Evolutionary conservation across 1,140 invertebrate genomes (phyloP).

Genomic region (Nomia melanderi): DNA sequence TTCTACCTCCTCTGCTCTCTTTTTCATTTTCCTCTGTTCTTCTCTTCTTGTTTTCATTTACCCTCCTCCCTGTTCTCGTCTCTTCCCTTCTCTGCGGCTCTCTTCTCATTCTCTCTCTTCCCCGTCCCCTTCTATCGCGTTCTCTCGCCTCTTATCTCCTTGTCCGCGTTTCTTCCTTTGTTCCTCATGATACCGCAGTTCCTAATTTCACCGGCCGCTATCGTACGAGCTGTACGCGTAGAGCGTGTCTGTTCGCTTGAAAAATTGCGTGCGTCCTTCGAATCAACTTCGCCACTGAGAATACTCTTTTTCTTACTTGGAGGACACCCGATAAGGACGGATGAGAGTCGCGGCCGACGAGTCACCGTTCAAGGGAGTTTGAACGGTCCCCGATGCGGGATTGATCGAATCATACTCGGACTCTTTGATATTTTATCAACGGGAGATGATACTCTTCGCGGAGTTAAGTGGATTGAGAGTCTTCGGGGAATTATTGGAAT

Average conservation of each 20-base stretch:
- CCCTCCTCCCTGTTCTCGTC: too few species aligned
- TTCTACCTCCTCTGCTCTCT: too few species aligned
- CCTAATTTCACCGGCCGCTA: constrained; percentile 11
- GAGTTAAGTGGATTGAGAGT: too few species aligned
- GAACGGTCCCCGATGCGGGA: neutral
- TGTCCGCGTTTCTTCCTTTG: constrained; percentile 5
- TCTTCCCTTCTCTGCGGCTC: too few species aligned
- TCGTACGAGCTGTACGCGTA: too few species aligned
- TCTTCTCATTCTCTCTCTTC: too few species aligned
- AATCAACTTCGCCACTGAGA: neutral
- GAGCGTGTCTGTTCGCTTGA: constrained; percentile 39
- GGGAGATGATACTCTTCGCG: too few species aligned
- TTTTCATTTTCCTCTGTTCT: too few species aligned
- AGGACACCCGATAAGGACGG: neutral
- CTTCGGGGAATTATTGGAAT: too few species aligned
- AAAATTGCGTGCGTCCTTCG: constrained; percentile 34
- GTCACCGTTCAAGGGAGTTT: neutral
- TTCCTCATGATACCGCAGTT: constrained; percentile 14
- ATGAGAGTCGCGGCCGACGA: neutral
- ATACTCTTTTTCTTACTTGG: neutral
- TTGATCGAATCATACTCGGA: too few species aligned
- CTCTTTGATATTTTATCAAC: too few species aligned
- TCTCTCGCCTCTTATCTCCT: neutral
- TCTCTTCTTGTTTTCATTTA: too few species aligned
- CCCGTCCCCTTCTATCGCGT: neutral